phyloP scores from a whole-genome alignment of 92 coral and sea anemone genomes.

The Bergia puertoricense region DNA sequence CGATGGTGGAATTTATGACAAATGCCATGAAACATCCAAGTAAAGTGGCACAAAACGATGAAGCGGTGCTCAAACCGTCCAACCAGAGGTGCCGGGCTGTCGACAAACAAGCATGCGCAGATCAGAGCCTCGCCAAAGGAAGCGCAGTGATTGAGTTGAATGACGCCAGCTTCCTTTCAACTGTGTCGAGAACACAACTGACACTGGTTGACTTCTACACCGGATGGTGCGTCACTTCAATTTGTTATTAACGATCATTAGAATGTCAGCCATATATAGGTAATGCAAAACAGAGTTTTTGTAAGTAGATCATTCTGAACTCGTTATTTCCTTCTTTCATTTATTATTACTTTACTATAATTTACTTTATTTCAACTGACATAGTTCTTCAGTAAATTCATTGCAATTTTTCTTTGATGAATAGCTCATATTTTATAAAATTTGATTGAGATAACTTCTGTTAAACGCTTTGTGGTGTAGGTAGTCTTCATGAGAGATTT shows the following conservation, averaged over 20 bases:
- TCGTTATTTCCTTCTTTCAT: no score
- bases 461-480: no score
- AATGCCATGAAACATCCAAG: background rate
- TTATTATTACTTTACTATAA: no score
- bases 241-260: background rate
- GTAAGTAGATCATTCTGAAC: no score
- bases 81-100: background rate
- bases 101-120: conserved; percentile 37
- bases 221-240: conserved; percentile 7
- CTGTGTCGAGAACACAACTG: conserved; percentile 13
- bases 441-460: no score
- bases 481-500: no score
- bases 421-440: no score
- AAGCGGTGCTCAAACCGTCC: background rate
- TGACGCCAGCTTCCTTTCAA: conserved; percentile 21
- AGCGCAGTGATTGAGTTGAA: background rate
- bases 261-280: background rate
- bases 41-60: background rate
- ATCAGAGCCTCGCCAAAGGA: conserved; percentile 10
- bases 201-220: conserved; percentile 38
- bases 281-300: background rate
- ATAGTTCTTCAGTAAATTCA: no score
- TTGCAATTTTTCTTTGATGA: no score
- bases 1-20: conserved; percentile 19
- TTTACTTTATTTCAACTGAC: no score